Conservation (phyloP, 2,113 vertebrate genomes). For the Perca schrenkii region DNA sequence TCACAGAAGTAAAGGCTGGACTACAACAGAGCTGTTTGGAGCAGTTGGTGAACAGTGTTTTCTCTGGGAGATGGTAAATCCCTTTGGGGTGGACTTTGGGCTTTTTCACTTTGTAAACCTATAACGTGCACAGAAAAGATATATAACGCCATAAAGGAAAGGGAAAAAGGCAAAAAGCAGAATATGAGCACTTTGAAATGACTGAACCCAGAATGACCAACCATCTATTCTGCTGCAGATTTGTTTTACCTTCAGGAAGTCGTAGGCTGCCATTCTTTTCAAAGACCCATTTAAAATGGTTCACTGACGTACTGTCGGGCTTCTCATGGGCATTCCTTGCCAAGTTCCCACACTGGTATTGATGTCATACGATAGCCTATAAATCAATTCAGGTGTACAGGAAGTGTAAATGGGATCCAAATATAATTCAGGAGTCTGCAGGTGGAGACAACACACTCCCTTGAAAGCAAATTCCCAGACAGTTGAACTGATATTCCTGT, state of each 20-base stretch:
- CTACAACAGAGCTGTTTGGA: too few species aligned
- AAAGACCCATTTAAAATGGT: not conserved
- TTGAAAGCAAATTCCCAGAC: not conserved
- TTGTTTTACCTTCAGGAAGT: constrained; percentile 4
- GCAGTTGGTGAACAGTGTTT: too few species aligned
- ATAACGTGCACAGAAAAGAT: too few species aligned
- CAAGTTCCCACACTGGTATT: too few species aligned
- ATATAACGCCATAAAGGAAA: too few species aligned
- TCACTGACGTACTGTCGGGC: not conserved
- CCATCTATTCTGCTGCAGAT: not conserved
- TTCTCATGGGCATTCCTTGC: not conserved
- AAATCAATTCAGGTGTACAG: not conserved
- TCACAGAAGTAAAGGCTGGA: too few species aligned
- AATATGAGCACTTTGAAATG: not conserved
- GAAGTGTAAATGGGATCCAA: not conserved
- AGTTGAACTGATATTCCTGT: not conserved
- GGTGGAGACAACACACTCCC: not conserved
- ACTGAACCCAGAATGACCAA: not conserved
- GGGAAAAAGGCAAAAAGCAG: too few species aligned
- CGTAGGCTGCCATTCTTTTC: not conserved
- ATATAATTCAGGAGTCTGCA: not conserved
- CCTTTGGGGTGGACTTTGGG: too few species aligned
- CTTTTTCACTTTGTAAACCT: too few species aligned
- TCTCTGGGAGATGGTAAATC: too few species aligned
- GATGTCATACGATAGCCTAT: too few species aligned